Base-by-base conservation (phyloP, 1,140 invertebrate species). In the Drosophila neocordata region DNA sequence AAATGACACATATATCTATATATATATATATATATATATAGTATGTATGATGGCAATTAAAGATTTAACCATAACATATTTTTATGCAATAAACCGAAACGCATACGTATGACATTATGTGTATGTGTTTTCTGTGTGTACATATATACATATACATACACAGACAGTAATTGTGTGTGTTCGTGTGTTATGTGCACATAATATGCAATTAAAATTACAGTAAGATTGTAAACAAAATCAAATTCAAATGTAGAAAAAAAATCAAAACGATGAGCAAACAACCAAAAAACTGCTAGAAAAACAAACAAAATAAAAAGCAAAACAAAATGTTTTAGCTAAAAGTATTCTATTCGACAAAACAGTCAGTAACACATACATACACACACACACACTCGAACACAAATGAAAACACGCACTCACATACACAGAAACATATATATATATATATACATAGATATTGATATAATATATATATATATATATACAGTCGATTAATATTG, bases 201-300 rank as follows among this genome's bases (percentile, higher is more conserved):
- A 81, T 84, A 77, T 82, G 83, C 79, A 87, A 88, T 87, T 82
- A 87, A 85, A 78, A 77, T 81, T 73, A 81, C 63, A 74, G 65
- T 67, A 80, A 73, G 65, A 77, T 77, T 77, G 65, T 77, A 77
- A 69, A 73, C 66, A 73, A 82, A 83, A 79, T 57, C 60, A 69
- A 76, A 75, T 69, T 60, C 74, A 88, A 78, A 75, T 90, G 84
- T 88, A 89, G 88, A 83, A 89, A 80, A 89, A 80, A 83, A 85
- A 90, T 83, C 79, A 84, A 90, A 82, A 85, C 61, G 81, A 91
- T 87, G 85, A 90, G 85, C 89, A 90, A 87, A 88, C 73, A 90
- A 82, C 82, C 85, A 91, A 90, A 90, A 90, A 90, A 71, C 80
- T 79, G 79, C 83, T 79, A 79, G 77, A 58, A 85, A 85, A 79